Evolutionary conservation across 37 sponge, comb jelly and placozoan genomes (phyloP), one percentile per base, ranked within the genome.

Genomic region (Oopsacas minuta): DNA sequence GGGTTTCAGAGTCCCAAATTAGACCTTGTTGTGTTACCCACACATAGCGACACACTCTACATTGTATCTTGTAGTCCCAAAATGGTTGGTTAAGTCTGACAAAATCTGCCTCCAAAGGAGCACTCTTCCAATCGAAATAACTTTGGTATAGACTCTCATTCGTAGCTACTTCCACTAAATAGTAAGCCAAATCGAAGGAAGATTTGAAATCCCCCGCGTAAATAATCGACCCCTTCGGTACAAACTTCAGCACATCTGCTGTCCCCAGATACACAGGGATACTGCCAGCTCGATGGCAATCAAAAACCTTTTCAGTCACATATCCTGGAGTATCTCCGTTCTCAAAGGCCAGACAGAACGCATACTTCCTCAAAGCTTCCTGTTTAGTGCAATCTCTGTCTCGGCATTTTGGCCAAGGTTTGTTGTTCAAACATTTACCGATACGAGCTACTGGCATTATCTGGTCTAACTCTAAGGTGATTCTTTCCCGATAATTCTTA

Each of bases 21-120:
- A 61, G 28, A 3, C 75, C 75, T n/a, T 34, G 22, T 12, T 61
- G 75, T n/a, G 5, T 61, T 3, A n/a, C 22, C 20, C 30, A 10
- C 7, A 61, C 75, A n/a, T 61, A 61, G 17, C 75, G 75, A 61
- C 75, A 61, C 75, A 61, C 75, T 25, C 75, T 10, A 61, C 75
- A 61, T 25, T 61, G 30, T 32, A 25, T 25, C 7, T 61, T n/a
- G 28, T 25, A 10, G 20, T 61, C 75, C 75, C 75, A 61, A 10
- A 61, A 61, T 3, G 30, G 28, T 61, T n/a, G 7, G 28, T 61
- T 61, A 5, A 20, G 3, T n/a, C 22, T 3, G 7, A 25, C 22
- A 12, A 61, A 61, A 10, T 12, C 22, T 25, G 17, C 32, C 22
- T 61, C 75, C 22, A 61, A 12, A 25, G 75, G 75, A 10, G 22